Evolutionary conservation across 2,888 invertebrate species (phyloP).

Genomic region (Brenthis hecate): DNA sequence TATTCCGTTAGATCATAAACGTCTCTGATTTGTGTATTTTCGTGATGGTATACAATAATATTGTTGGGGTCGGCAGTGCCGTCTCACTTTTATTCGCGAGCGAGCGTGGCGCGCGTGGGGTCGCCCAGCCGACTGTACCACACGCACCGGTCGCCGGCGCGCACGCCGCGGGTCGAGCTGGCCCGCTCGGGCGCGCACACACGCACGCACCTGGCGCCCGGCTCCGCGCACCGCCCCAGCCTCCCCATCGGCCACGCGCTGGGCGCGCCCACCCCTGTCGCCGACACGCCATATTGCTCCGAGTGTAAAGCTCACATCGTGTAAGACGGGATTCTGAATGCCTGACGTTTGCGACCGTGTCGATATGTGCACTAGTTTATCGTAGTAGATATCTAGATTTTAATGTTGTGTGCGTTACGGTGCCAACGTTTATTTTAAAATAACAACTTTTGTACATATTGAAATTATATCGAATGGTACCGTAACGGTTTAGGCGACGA

Average conservation of each 20-base stretch:
- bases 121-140: slow-evolving; percentile 84
- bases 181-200: slow-evolving; percentile 53
- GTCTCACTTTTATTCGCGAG: slow-evolving; percentile 87
- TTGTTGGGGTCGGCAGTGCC: slow-evolving; percentile 73
- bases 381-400: slow-evolving; percentile 52
- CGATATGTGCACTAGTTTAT: slow-evolving; percentile 74
- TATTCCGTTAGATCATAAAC: slow-evolving; percentile 1
- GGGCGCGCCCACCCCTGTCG: slow-evolving; percentile 67
- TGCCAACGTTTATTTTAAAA: slow-evolving; percentile 43
- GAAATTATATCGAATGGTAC: slow-evolving; percentile 29
- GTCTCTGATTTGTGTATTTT: not conserved
- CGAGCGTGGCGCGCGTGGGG: slow-evolving; percentile 88
- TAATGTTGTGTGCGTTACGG: slow-evolving; percentile 45
- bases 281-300: slow-evolving; percentile 87
- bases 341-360: slow-evolving; percentile 81
- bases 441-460: slow-evolving; percentile 32
- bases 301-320: slow-evolving; percentile 94
- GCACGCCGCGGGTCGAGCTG: slow-evolving; percentile 57
- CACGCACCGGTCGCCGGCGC: slow-evolving; percentile 56
- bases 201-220: slow-evolving; percentile 73
- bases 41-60: slow-evolving; percentile 23
- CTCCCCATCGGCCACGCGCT: slow-evolving; percentile 80
- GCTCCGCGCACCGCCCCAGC: slow-evolving; percentile 73
- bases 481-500: slow-evolving; percentile 35
- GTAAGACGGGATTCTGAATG: slow-evolving; percentile 85